These are phyloP conservation scores for Cheilosia grossa DNA, from an alignment of 2,888 invertebrate species.

Conservation along the genomic window DNA sequence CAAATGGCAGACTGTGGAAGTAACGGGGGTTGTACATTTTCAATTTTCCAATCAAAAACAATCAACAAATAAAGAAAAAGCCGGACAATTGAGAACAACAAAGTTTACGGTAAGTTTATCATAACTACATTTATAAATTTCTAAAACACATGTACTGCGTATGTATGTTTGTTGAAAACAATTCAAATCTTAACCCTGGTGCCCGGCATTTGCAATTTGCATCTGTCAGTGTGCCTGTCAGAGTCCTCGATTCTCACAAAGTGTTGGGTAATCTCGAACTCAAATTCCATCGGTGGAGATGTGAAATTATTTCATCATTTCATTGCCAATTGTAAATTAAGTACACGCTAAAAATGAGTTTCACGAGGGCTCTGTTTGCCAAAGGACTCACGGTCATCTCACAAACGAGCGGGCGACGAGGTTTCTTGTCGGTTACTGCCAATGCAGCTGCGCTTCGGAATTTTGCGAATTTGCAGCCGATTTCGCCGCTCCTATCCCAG, in stretches of 20 bases:
- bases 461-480: conserved; percentile 54
- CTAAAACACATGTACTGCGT: background rate
- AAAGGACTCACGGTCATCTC: conserved; percentile 57
- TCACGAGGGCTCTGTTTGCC: conserved; percentile 40
- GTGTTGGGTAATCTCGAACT: conserved; percentile 38
- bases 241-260: background rate
- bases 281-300: background rate
- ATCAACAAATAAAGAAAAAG: background rate
- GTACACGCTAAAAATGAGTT: conserved; percentile 34
- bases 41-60: background rate
- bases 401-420: conserved; percentile 41
- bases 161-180: background rate
- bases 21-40: background rate
- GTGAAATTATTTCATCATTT: conserved; percentile 16
- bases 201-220: conserved; percentile 43
- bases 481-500: conserved; percentile 25
- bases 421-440: conserved; percentile 37
- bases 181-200: background rate
- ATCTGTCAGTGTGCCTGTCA: background rate
- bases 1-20: background rate
- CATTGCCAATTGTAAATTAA: conserved; percentile 29
- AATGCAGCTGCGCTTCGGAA: conserved; percentile 74
- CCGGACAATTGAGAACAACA: too few relatives aligned
- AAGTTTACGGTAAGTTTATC: background rate
- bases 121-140: background rate